Evolutionary conservation across 2,797 vertebrate species (phyloP), one percentile per base, ranked within the genome.

Genomic region (Champsocephalus esox): DNA sequence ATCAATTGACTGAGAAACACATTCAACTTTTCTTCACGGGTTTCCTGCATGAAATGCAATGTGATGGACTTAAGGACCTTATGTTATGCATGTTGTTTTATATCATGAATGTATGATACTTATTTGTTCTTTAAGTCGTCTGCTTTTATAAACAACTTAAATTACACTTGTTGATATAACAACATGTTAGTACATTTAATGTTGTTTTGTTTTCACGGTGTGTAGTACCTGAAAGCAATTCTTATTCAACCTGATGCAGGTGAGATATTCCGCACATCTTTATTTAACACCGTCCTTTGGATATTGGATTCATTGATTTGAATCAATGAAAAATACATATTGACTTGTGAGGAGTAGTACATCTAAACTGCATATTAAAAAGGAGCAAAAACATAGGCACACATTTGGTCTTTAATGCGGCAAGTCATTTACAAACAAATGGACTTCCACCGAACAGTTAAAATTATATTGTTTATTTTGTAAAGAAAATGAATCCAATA

Each of bases 1-100:
- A 63, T 57, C 19, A 64, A 28, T 62, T 38, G 14, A 61, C 24
- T 45, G 2, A 60, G 59, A 62, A 52, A 14, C 38, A 58, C 14
- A 76, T 51, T 21, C 2, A 66, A 32, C 8, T 2, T 13, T 48
- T 38, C 28, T 16, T 55, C 17, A 17, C 12, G n/a, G 10, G 63
- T 19, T 38, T 71, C 24, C 4, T 52, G 4, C 41, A 16, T 34
- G 66, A 38, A 66, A 57, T 38, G 13, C 16, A 70, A n/a, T 34
- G 43, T 24, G 14, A 0, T 62, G 5, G 38, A 49, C 21, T 10
- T n/a, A 0, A 66, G 3, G 38, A 65, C 28, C 12, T 21, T n/a
- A 9, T 52, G 8, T 38, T 38, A 9, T 38, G 34, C 7, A 6
- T 59, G 54, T 38, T 5, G 17, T 24, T 34, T 4, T 2, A 67